phyloP scores from a whole-genome alignment of 2,797 vertebrate species.

The Crotalus adamanteus region DNA sequence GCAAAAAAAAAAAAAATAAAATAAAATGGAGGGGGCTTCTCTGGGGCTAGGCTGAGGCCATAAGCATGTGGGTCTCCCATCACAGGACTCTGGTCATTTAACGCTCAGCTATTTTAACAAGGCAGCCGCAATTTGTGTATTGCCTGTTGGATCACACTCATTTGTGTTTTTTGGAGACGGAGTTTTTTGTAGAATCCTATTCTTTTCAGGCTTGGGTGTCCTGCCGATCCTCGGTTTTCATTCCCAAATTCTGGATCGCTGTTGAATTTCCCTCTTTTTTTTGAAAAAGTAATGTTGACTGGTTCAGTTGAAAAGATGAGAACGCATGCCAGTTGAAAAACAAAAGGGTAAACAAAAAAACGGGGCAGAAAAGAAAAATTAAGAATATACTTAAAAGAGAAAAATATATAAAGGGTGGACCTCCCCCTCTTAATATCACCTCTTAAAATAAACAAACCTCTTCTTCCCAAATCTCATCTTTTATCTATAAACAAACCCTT shows the following conservation, averaged over 20 bases:
- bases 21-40: too few relatives aligned
- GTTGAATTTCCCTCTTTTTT: not conserved
- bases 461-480: not conserved
- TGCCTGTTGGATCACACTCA: rapidly evolving
- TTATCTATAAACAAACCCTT: not conserved
- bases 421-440: not conserved
- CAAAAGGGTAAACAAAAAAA: not conserved
- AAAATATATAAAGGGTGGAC: not conserved
- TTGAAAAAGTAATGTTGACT: not conserved
- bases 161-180: not conserved
- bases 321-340: not conserved
- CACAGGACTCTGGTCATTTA: not conserved
- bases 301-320: not conserved
- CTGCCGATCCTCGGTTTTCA: not conserved
- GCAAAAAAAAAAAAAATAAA: too few relatives aligned
- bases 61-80: not conserved
- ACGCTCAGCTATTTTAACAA: not conserved
- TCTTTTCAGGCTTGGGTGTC: not conserved
- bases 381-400: not conserved
- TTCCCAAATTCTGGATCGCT: not conserved
- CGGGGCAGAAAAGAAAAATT: not conserved
- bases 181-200: not conserved
- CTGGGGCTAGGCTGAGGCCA: not conserved
- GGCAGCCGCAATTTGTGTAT: not conserved
- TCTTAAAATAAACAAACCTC: not conserved